These are phyloP conservation scores for Fundulus diaphanus DNA, from an alignment of 2,797 vertebrate genomes.

Conservation along the genomic window DNA sequence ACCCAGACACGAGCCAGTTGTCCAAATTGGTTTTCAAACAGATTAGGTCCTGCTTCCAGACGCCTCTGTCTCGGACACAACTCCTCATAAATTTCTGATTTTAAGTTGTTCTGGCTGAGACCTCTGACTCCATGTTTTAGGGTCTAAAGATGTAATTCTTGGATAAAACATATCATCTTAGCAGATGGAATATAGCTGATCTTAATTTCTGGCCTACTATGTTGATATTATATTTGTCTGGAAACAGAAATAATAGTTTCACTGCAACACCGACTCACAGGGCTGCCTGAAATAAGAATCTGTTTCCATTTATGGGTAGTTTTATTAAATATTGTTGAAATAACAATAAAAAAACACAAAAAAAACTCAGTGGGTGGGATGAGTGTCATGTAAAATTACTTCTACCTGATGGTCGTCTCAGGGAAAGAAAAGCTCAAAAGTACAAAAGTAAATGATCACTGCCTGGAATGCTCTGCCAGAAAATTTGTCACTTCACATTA, in stretches of 20 bases:
- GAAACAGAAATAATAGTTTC: neutral
- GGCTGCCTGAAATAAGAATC: neutral
- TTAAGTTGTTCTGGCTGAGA: slow-evolving; percentile 35
- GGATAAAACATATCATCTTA: slow-evolving; percentile 16
- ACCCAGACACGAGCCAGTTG: slow-evolving; percentile 51
- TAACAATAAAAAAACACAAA: neutral
- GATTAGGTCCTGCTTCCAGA: slow-evolving; percentile 38
- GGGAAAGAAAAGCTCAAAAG: neutral
- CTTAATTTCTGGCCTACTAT: neutral
- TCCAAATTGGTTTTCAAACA: slow-evolving; percentile 68
- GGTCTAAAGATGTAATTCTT: slow-evolving; percentile 32
- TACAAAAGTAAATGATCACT: neutral
- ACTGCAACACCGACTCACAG: neutral
- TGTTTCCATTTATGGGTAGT: neutral
- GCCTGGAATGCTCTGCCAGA: neutral
- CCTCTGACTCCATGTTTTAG: slow-evolving; percentile 28
- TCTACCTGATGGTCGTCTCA: neutral
- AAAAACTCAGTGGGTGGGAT: neutral
- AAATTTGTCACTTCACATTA: too few relatives aligned
- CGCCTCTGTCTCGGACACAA: neutral
- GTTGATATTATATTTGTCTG: neutral
- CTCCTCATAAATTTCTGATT: slow-evolving; percentile 37
- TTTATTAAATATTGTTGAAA: neutral
- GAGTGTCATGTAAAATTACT: slow-evolving; percentile 5
- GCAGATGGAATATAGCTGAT: neutral